Evolutionary conservation across 92 coral and sea anemone genomes (phyloP).

Genomic region (Scolanthus callimorphus): DNA sequence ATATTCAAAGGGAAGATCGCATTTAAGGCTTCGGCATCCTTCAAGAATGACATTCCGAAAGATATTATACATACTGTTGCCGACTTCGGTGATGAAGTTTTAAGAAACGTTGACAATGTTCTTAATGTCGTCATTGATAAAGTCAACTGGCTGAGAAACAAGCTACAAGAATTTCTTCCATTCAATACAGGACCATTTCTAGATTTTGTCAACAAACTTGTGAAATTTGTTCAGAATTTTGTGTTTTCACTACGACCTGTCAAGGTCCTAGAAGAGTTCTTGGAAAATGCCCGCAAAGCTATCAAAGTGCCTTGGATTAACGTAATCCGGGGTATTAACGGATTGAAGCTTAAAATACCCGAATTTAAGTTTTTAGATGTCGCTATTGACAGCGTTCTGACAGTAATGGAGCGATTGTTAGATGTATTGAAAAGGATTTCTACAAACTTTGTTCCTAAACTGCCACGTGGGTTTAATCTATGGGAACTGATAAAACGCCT

Average conservation of each 20-base stretch:
- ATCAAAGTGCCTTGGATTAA: background rate
- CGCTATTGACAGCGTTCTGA: background rate
- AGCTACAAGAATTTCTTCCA: conserved; percentile 38
- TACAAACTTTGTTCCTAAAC: background rate
- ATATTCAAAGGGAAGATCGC: conserved; percentile 77
- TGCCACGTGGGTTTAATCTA: background rate
- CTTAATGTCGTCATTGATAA: conserved; percentile 41
- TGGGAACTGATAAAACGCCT: background rate
- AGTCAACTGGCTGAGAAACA: conserved; percentile 38
- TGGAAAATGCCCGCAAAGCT: conserved; percentile 9
- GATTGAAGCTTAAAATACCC: background rate
- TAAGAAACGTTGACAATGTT: conserved; percentile 49
- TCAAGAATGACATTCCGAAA: conserved; percentile 78
- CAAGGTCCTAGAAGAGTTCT: conserved; percentile 19
- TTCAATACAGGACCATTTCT: conserved; percentile 23
- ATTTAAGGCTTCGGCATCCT: conserved; percentile 66
- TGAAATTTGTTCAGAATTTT: conserved; percentile 31
- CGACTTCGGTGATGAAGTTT: conserved; percentile 52
- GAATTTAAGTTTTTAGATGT: background rate
- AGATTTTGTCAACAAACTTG: conserved; percentile 45
- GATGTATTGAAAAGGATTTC: background rate
- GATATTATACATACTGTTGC: conserved; percentile 69
- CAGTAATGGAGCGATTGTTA: background rate
- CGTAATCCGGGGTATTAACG: background rate
- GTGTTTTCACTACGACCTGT: conserved; percentile 24